Evolutionary conservation across 1,140 invertebrate species (phyloP).

Genomic region (Drosophila sechellia): DNA sequence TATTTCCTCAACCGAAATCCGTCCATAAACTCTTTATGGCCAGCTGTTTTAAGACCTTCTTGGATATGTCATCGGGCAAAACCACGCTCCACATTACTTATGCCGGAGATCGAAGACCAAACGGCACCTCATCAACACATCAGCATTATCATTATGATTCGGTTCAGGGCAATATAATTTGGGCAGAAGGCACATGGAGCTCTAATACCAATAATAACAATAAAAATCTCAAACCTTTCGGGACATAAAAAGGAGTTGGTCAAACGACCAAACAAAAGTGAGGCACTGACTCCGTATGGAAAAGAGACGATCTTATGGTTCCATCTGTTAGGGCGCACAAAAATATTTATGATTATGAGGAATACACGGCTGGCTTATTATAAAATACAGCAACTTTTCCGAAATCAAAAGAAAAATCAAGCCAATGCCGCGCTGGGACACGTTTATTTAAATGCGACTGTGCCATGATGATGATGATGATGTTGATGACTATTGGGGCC

Average conservation of each 20-base stretch:
- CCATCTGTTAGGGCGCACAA: conserved; percentile 53
- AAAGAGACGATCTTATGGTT: neutral
- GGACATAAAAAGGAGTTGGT: conserved; percentile 45
- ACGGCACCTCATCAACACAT: conserved; percentile 81
- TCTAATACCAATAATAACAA: conserved; percentile 49
- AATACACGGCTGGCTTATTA: conserved; percentile 76
- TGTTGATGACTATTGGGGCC: conserved; percentile 22
- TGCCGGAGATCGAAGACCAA: conserved; percentile 40
- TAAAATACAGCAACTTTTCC: conserved; percentile 82
- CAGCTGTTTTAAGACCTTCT: conserved; percentile 22
- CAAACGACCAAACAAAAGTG: conserved; percentile 17
- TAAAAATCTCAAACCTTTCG: conserved; percentile 55
- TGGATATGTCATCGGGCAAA: conserved; percentile 28
- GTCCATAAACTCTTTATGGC: conserved; percentile 32
- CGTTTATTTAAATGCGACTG: conserved; percentile 67
- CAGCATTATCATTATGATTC: conserved; percentile 77
- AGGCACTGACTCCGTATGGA: conserved; percentile 26
- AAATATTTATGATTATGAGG: conserved; percentile 83
- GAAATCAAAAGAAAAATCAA: conserved; percentile 78
- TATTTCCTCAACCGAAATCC: conserved; percentile 30
- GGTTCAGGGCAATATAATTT: conserved; percentile 44
- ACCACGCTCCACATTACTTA: conserved; percentile 60
- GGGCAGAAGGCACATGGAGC: conserved; percentile 21
- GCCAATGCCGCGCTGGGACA: conserved; percentile 52
- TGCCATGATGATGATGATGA: conserved; percentile 28